Percentiles rank a stretch among this genome's conserved stretches.
These are phyloP conservation scores for Drosophila hydei DNA, from an alignment of 1,140 invertebrate species.

Conservation along the genomic window DNA sequence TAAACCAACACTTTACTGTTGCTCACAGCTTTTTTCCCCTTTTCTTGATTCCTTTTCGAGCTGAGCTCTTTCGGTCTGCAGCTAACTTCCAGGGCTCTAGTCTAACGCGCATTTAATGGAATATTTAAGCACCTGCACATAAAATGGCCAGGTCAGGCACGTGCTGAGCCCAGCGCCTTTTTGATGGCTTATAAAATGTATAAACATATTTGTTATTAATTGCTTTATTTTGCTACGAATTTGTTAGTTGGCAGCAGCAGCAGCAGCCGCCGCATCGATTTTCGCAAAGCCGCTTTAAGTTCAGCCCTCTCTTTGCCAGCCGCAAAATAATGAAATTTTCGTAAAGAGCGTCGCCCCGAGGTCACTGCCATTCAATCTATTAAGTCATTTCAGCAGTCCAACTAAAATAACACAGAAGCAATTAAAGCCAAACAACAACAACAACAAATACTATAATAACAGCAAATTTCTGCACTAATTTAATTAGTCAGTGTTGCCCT, in stretches of 20 bases:
- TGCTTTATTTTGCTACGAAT: conserved; percentile 55
- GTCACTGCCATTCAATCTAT: conserved; percentile 34
- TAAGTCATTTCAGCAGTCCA: conserved; percentile 30
- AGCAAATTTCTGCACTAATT: conserved; percentile 56
- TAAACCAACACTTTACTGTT: conserved; percentile 52
- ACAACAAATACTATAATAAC: conserved; percentile 9
- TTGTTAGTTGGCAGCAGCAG: conserved; percentile 13
- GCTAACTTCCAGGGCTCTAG: conserved; percentile 19
- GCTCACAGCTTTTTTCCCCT: background rate
- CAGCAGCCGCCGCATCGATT: conserved; percentile 27
- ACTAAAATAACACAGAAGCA: conserved; percentile 38
- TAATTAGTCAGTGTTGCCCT: conserved; percentile 60
- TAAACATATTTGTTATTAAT: conserved; percentile 72
- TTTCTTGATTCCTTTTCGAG: conserved; percentile 12
- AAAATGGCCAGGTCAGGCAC: conserved; percentile 24
- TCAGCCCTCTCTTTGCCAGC: background rate
- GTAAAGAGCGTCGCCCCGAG: background rate
- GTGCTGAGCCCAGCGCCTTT: conserved; percentile 29
- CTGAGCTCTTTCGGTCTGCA: background rate
- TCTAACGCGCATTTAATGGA: conserved; percentile 56
- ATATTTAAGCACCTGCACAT: conserved; percentile 58
- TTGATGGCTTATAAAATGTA: conserved; percentile 57
- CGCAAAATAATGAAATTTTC: conserved; percentile 11
- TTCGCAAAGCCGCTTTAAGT: conserved; percentile 40
- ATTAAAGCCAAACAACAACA: conserved; percentile 55